These are phyloP conservation scores for Pantherophis alleghaniensis DNA, from an alignment of 2,797 vertebrate genomes.

Conservation along the genomic window DNA sequence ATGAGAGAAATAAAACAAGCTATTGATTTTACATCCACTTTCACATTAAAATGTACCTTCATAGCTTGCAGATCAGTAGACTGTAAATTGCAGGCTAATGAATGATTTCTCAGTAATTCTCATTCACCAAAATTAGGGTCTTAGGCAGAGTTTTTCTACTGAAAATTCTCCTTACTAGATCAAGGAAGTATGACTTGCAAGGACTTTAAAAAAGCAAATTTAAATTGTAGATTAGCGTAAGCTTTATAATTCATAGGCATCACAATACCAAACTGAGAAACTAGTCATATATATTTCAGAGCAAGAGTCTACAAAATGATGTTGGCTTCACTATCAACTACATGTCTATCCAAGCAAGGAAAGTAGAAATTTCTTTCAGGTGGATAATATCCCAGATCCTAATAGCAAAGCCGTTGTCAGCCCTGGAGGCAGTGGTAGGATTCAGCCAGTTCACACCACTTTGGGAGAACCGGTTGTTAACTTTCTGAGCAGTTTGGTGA, in stretches of 20 bases:
- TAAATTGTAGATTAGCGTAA: neutral
- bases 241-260: neutral
- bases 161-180: neutral
- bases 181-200: neutral
- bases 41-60: slow-evolving; percentile 71
- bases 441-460: too few relatives aligned
- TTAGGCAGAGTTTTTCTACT: neutral
- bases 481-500: too few relatives aligned
- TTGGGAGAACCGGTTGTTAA: too few relatives aligned
- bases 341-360: neutral
- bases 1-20: slow-evolving; percentile 70
- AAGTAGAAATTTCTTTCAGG: neutral
- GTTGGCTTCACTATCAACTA: neutral
- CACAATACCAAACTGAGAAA: neutral
- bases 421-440: too few relatives aligned
- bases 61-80: slow-evolving; percentile 63
- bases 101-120: slow-evolving; percentile 42
- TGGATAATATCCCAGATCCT: neutral
- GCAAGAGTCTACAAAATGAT: neutral
- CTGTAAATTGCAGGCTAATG: slow-evolving; percentile 61
- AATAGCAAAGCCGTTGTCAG: too few relatives aligned
- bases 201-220: neutral
- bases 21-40: slow-evolving; percentile 72
- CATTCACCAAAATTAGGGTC: slow-evolving; percentile 41
- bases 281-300: neutral